Evolutionary conservation across 1,140 invertebrate genomes (phyloP).

Genomic region (Anastatus disparis): DNA sequence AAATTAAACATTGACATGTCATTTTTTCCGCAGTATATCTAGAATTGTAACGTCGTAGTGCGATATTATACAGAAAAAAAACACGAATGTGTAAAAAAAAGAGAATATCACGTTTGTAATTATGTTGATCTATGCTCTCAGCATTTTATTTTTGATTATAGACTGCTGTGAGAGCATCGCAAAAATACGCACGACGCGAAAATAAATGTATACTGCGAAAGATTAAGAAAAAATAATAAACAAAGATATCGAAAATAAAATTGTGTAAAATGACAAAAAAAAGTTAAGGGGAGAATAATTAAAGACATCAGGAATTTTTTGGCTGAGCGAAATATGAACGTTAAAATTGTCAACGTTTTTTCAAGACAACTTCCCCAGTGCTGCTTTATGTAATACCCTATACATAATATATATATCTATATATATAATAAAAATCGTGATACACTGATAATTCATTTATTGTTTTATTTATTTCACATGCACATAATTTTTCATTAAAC

Average conservation of each 20-base stretch:
- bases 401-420: conserved; percentile 53
- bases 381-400: conserved; percentile 64
- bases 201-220: not conserved
- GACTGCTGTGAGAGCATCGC: conserved; percentile 49
- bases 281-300: conserved; percentile 42
- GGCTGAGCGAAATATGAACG: conserved; percentile 49
- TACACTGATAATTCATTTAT: conserved; percentile 42
- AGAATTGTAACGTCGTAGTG: too few species aligned
- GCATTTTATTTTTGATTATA: conserved; percentile 65
- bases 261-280: conserved; percentile 43
- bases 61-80: too few species aligned
- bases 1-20: not conserved
- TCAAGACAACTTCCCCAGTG: conserved; percentile 55
- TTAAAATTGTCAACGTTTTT: conserved; percentile 57
- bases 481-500: conserved; percentile 26
- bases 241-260: too few species aligned
- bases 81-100: conserved; percentile 24
- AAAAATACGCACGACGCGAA: not conserved
- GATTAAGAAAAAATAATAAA: not conserved
- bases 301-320: conserved; percentile 52
- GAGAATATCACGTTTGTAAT: conserved; percentile 33
- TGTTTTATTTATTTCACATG: not conserved
- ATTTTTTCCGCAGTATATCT: too few species aligned
- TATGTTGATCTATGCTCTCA: conserved; percentile 58
- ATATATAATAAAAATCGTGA: conserved; percentile 56